Conservation (phyloP, 2,888 invertebrate genomes). For the Sesamia inferens region DNA sequence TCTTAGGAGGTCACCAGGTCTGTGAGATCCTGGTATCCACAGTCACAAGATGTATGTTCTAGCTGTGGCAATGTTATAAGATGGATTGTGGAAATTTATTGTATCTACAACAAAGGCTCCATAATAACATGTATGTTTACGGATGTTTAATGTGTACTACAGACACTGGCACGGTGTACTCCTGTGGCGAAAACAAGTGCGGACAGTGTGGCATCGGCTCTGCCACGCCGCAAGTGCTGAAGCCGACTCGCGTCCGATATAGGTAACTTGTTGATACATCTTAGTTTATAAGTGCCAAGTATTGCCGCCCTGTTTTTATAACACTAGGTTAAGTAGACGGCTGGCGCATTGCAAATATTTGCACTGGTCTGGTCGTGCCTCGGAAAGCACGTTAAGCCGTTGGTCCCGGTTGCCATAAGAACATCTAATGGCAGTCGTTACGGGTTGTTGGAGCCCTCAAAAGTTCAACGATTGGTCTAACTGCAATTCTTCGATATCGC, state of each 20-base stretch:
- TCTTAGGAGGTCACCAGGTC: no score
- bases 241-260: slow-evolving; percentile 92
- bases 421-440: no score
- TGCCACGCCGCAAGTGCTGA: slow-evolving; percentile 86
- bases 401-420: no score
- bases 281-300: not conserved
- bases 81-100: not conserved
- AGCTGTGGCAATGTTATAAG: not conserved
- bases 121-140: not conserved
- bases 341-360: no score
- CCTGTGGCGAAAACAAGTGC: slow-evolving; percentile 97
- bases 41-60: not conserved
- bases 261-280: slow-evolving; percentile 68
- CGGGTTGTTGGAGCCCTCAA: no score
- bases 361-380: no score
- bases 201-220: slow-evolving; percentile 97
- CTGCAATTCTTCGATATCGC: no score
- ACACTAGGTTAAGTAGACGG: no score
- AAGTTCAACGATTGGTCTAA: no score
- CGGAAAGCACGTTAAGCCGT: no score
- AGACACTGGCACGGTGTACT: slow-evolving; percentile 96
- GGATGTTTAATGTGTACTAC: slow-evolving; percentile 21
- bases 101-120: not conserved
- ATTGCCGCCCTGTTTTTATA: no score
- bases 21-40: not conserved